A percentile compares a stretch with the other conserved stretches of the same genome.
Evolutionary conservation across 2,888 invertebrate genomes (phyloP).

Genomic region (Cephus pulcher): DNA sequence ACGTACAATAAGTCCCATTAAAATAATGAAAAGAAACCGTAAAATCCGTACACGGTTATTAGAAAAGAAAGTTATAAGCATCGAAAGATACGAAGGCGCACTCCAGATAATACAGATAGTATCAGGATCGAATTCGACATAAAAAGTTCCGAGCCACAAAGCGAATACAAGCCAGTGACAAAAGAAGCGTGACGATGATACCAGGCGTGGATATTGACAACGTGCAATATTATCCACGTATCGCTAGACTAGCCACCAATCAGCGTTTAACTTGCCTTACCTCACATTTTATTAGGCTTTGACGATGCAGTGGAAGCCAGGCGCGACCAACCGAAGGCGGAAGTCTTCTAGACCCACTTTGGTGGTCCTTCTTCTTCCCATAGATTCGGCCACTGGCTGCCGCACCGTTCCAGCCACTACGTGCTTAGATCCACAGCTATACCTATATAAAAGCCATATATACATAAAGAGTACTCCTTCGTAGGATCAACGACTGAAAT

Average conservation of each 20-base stretch:
- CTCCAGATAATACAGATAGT: background rate
- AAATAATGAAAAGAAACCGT: too few species aligned
- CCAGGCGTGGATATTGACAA: background rate
- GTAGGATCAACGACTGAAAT: slow-evolving; percentile 38
- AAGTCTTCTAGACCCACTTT: background rate
- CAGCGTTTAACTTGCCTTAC: background rate
- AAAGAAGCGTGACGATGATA: slow-evolving; percentile 42
- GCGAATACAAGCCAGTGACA: slow-evolving; percentile 46
- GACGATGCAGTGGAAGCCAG: too few species aligned
- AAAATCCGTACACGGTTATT: too few species aligned
- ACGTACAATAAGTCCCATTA: too few species aligned
- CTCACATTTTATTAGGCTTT: background rate
- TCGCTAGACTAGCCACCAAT: background rate
- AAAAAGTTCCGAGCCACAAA: background rate
- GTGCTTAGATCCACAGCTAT: background rate
- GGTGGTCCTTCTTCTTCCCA: slow-evolving; percentile 1
- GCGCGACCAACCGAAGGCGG: background rate
- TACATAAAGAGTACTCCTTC: slow-evolving; percentile 3
- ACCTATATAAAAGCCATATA: too few species aligned
- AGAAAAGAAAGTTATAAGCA: background rate
- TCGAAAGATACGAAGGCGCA: background rate
- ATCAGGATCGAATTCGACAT: background rate
- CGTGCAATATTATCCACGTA: background rate
- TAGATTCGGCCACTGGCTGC: background rate
- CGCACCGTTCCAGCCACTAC: background rate